Base-by-base conservation (phyloP, 2,888 invertebrate species). In the Drosophila ezoana region DNA sequence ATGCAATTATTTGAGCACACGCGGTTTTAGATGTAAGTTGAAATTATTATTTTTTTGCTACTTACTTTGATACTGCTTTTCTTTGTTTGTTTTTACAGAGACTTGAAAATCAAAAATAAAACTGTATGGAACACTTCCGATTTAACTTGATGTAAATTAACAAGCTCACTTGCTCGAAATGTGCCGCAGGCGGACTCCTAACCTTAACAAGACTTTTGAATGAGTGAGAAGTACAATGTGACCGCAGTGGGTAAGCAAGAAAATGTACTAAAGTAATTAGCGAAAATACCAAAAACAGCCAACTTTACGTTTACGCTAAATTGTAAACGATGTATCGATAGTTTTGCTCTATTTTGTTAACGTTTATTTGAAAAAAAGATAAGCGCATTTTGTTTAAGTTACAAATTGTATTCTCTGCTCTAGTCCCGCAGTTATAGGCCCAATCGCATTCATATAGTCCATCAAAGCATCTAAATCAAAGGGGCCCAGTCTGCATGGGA, bases 401-500 rank as follows among this genome's bases (percentile, higher is more conserved):
- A 38, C 3, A 62, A 87, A 54, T 38, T 79, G 64, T 35, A 90
- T 81, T 53, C 91, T 74, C 2, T 81, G 81, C 54, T 90, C 90
- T 1, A 86, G 40, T 1, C 76, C 85, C 0, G 70, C 71, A 8
- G 67, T 65, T 45, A 91, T 77, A 1, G 88, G 85, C 23, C 81
- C 79, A 32, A 77, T 64, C 0, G 35, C 53, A 56, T 72, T 48
- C 38, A 91, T 81, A 41, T 84, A 91, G 0, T 86, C 76, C 45
- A 77, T 79, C 11, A 91, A 47, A 3, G 87, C 89, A 53, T 91
- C 90, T 35, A 91, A 76, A 66, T 91, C 91, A 3, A 73, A 48
- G 1, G 86, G 87, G 0, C 91, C 91, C 33, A 66, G 33, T 33
- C 91, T 90, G 38, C 2, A 54, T 60, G 32, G 33, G 28, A 13